These are phyloP conservation scores for Chloromyia formosa DNA, from an alignment of 2,888 invertebrate genomes.

Conservation along the genomic window DNA sequence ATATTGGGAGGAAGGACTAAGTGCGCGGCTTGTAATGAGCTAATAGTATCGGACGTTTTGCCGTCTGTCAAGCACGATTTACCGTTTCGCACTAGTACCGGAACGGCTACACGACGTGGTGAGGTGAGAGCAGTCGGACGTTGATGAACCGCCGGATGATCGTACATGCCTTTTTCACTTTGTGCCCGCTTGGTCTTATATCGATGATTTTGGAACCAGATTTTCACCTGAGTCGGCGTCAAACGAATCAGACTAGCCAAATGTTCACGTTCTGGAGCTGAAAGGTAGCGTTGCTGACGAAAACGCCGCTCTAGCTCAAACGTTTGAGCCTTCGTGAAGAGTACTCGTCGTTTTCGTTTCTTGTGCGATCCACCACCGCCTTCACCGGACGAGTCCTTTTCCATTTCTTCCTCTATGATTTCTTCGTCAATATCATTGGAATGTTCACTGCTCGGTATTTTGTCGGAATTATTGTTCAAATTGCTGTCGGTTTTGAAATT, in stretches of 20 bases:
- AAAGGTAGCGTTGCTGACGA: constrained; percentile 94
- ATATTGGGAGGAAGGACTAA: constrained; percentile 65
- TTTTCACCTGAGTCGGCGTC: constrained; percentile 97
- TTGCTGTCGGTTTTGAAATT: constrained; percentile 57
- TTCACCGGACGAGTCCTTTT: constrained; percentile 56
- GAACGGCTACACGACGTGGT: constrained; percentile 91
- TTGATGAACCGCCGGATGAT: constrained; percentile 62
- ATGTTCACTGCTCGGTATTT: constrained; percentile 56
- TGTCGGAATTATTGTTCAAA: constrained; percentile 56
- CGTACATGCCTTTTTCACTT: constrained; percentile 86
- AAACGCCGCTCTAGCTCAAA: constrained; percentile 95
- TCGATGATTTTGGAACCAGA: constrained; percentile 99
- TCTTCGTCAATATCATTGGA: constrained; percentile 68
- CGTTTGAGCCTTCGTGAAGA: constrained; percentile 97
- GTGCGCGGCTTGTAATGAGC: constrained; percentile 61
- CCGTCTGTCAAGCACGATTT: constrained; percentile 80
- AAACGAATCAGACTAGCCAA: constrained; percentile 92
- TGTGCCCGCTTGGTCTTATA: constrained; percentile 99
- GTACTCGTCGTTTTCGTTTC: constrained; percentile 93
- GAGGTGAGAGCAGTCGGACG: constrained; percentile 73
- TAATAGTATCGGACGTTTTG: constrained; percentile 66
- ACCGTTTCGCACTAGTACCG: constrained; percentile 92
- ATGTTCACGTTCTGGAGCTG: constrained; percentile 97
- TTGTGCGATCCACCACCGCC: constrained; percentile 72
- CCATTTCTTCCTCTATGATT: constrained; percentile 67